Conservation (phyloP, 2,113 vertebrate genomes). For the Oreochromis tanganicae region DNA sequence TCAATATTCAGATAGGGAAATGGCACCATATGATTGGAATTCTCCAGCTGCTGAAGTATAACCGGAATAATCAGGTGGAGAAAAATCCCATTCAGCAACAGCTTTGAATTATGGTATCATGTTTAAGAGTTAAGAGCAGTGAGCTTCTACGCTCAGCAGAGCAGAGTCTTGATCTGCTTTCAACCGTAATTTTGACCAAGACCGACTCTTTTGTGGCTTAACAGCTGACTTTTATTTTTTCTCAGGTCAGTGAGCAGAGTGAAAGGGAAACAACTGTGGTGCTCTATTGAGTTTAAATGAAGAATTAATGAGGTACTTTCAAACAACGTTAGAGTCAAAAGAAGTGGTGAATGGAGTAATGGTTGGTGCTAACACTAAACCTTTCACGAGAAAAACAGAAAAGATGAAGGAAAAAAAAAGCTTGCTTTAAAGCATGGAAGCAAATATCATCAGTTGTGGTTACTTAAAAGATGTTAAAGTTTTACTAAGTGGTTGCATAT, state of each 20-base stretch:
- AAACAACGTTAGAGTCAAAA: constrained; percentile 24
- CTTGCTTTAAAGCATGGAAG: background rate
- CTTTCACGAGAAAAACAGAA: background rate
- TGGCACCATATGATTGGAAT: constrained; percentile 39
- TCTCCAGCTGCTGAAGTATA: constrained; percentile 40
- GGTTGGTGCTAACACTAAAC: background rate
- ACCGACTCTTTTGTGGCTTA: background rate
- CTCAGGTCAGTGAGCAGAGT: constrained; percentile 6
- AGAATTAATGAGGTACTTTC: constrained; percentile 28
- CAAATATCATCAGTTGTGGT: background rate
- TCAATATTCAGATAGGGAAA: background rate
- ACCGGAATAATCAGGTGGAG: constrained; percentile 3
- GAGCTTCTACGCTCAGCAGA: background rate
- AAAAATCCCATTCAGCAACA: background rate
- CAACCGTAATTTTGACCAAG: background rate
- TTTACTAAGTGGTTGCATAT: background rate
- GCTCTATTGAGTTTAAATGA: constrained; percentile 6
- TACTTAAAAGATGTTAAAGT: background rate
- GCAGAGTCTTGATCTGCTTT: background rate
- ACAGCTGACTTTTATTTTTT: constrained; percentile 3
- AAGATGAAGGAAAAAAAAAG: background rate
- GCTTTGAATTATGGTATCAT: background rate
- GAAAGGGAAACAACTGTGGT: background rate
- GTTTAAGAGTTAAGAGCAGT: background rate
- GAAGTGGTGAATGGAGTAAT: constrained; percentile 19